phyloP scores from a whole-genome alignment of 2,888 invertebrate genomes.

The Drosophila anceps region DNA sequence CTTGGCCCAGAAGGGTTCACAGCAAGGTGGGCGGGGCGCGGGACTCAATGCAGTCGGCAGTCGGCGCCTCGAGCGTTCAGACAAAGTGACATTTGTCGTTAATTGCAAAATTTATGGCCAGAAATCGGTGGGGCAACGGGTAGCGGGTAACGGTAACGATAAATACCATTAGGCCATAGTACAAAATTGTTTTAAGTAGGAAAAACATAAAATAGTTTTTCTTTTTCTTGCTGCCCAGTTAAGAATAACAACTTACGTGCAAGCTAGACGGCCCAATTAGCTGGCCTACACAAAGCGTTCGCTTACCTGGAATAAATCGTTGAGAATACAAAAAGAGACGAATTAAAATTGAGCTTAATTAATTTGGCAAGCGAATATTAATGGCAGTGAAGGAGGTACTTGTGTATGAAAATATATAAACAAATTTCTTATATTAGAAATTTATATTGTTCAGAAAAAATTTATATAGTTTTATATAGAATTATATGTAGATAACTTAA shows the following conservation, averaged over 20 bases:
- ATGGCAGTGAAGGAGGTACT: not conserved
- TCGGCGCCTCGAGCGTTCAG: slow-evolving; percentile 42
- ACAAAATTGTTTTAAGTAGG: slow-evolving; percentile 1
- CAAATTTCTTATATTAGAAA: not conserved
- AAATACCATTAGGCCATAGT: slow-evolving; percentile 41
- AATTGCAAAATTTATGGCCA: slow-evolving; percentile 78
- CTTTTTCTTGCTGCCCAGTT: too few species aligned
- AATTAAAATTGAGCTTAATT: slow-evolving; percentile 16
- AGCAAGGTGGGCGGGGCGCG: not conserved
- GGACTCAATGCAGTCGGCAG: slow-evolving; percentile 39
- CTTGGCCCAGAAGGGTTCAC: slow-evolving; percentile 58
- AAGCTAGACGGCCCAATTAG: slow-evolving; percentile 58
- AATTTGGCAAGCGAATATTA: not conserved
- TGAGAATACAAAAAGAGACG: slow-evolving; percentile 8
- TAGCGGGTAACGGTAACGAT: slow-evolving; percentile 37
- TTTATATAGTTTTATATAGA: too few species aligned
- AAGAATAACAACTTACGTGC: slow-evolving; percentile 44
- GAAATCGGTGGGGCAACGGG: slow-evolving; percentile 56
- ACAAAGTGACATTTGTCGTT: slow-evolving; percentile 82
- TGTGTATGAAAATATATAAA: not conserved
- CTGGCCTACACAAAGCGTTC: slow-evolving; percentile 35
- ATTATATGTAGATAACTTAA: too few species aligned
- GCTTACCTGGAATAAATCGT: slow-evolving; percentile 48
- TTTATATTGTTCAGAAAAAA: too few species aligned
- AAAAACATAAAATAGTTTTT: slow-evolving; percentile 1